A percentile compares a stretch with the other conserved stretches of the same genome.
Evolutionary conservation across 2,888 invertebrate species (phyloP).

Genomic region (Eupithecia vulgata): DNA sequence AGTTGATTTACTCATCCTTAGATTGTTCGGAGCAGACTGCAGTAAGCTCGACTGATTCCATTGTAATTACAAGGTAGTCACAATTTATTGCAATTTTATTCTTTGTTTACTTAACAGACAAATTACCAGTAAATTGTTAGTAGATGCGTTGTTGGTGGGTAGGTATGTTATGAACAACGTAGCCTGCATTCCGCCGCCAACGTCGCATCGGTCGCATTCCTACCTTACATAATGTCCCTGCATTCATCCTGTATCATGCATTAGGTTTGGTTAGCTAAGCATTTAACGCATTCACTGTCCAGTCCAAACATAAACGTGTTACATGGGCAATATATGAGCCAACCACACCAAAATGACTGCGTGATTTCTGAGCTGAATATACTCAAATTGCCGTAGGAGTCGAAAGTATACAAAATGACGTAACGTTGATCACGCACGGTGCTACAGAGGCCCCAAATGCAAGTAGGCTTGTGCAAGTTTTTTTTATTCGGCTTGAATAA

Average conservation of each 20-base stretch:
- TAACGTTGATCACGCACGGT: no score
- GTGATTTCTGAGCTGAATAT: no score
- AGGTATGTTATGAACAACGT: constrained; percentile 9
- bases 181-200: neutral
- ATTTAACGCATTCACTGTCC: neutral
- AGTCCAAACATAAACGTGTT: neutral
- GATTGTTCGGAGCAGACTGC: no score
- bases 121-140: neutral
- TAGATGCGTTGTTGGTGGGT: neutral
- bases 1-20: neutral
- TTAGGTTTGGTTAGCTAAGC: neutral
- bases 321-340: neutral
- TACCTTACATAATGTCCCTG: constrained; percentile 1
- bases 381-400: no score
- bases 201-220: constrained; percentile 8
- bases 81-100: neutral
- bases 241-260: neutral
- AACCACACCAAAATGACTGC: no score
- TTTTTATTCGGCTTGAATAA: no score
- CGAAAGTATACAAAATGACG: no score
- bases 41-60: no score
- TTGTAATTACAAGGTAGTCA: neutral
- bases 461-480: no score
- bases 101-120: neutral
- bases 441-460: no score